phyloP scores from a whole-genome alignment of 2,113 vertebrate species.

The Microtus ochrogaster region DNA sequence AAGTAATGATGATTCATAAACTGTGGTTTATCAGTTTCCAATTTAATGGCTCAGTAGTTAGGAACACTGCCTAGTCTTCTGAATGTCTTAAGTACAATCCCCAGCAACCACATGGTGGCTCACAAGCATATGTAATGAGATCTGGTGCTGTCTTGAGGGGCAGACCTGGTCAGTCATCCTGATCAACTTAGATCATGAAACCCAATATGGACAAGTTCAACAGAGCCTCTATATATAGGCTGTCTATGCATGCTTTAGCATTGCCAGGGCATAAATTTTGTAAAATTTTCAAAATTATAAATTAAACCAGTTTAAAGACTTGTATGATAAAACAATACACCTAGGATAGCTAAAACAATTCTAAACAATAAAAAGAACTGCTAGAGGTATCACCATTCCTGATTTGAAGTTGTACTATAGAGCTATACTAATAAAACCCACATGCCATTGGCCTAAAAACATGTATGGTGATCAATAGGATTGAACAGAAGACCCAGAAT shows the following conservation, averaged over 20 bases:
- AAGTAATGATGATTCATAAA: conserved; percentile 45
- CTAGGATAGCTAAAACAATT: neutral
- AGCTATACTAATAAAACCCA: neutral
- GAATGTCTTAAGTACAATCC: too few relatives aligned
- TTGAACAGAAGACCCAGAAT: neutral
- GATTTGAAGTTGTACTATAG: neutral
- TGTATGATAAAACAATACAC: neutral
- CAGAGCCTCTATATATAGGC: too few relatives aligned
- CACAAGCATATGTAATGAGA: too few relatives aligned
- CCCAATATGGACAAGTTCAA: too few relatives aligned
- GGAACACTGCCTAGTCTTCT: too few relatives aligned
- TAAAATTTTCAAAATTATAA: too few relatives aligned
- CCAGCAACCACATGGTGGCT: too few relatives aligned
- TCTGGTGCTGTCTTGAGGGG: too few relatives aligned
- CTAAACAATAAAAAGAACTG: neutral
- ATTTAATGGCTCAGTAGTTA: neutral
- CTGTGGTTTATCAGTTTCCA: conserved; percentile 45
- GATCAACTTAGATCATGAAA: too few relatives aligned
- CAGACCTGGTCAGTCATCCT: too few relatives aligned
- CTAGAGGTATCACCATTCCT: neutral
- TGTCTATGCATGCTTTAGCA: too few relatives aligned
- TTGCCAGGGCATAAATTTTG: too few relatives aligned
- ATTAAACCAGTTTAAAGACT: neutral
- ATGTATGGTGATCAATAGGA: neutral
- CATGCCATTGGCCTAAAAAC: neutral